A percentile compares a stretch with the other conserved stretches of the same genome.
Evolutionary conservation across 2,888 invertebrate species (phyloP).

Genomic region (Folsomia candida): DNA sequence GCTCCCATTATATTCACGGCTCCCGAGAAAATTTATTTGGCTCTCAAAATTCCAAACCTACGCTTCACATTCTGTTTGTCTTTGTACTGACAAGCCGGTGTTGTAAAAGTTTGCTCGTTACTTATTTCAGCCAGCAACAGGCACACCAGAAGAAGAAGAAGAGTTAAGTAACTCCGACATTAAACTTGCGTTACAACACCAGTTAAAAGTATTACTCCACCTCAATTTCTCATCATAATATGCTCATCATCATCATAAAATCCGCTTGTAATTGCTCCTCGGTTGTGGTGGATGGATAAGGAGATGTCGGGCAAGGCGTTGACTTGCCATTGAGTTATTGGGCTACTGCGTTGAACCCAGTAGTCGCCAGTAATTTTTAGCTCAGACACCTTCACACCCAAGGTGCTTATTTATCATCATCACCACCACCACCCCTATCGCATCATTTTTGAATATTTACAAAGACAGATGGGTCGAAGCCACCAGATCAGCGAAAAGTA

Average conservation of each 20-base stretch:
- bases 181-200: background rate
- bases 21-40: slow-evolving; percentile 2
- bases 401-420: background rate
- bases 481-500: no score
- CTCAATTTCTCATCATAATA: background rate
- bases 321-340: background rate
- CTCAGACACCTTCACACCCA: background rate
- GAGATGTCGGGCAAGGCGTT: background rate
- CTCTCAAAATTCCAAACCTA: slow-evolving; percentile 19
- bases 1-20: background rate
- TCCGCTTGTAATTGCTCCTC: background rate
- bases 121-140: background rate
- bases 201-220: background rate
- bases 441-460: no score
- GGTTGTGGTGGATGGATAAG: background rate
- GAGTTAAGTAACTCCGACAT: background rate
- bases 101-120: background rate
- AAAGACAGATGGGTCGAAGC: no score
- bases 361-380: background rate
- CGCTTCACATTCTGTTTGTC: slow-evolving; percentile 9
- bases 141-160: no score
- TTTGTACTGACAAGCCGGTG: slow-evolving; percentile 12
- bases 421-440: no score
- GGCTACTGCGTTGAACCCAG: background rate
- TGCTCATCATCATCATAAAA: background rate